A percentile compares a stretch with the other conserved stretches of the same genome.
Conservation (phyloP, 2,888 invertebrate species). For the Eurois occulta region DNA sequence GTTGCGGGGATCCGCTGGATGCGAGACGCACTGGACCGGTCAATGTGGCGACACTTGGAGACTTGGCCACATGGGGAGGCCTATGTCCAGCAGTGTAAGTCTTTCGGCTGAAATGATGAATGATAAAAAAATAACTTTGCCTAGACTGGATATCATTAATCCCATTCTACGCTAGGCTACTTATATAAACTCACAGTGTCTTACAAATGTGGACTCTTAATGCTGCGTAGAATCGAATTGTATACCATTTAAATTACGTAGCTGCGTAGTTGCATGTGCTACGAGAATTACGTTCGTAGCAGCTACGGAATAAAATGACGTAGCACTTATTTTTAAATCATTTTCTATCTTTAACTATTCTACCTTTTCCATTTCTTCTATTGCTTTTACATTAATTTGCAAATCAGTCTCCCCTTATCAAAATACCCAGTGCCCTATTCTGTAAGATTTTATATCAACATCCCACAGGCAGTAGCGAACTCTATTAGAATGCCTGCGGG, state of each 20-base stretch:
- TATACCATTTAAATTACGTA: not conserved
- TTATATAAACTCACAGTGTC: not conserved
- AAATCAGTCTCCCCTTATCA: conserved; percentile 21
- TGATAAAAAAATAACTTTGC: too few species aligned
- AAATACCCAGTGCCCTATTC: conserved; percentile 52
- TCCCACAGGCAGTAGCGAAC: conserved; percentile 69
- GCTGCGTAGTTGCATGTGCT: not conserved
- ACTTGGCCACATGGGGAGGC: too few species aligned
- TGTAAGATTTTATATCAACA: conserved; percentile 63
- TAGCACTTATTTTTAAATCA: not conserved
- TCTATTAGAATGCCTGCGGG: conserved; percentile 86
- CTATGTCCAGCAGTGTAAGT: too few species aligned
- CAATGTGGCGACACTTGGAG: too few species aligned
- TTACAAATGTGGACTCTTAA: not conserved
- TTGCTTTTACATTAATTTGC: conserved; percentile 50
- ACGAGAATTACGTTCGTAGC: not conserved
- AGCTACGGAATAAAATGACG: conserved; percentile 8
- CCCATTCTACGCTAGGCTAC: not conserved
- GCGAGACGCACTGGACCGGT: too few species aligned
- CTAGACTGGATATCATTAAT: not conserved
- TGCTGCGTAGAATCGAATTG: not conserved
- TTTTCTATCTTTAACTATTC: too few species aligned
- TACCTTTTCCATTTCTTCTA: conserved; percentile 8
- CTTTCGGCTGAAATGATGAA: too few species aligned
- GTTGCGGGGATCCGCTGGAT: too few species aligned